Conservation (phyloP, 2,113 vertebrate species). For the Malurus alboscapulatus region DNA sequence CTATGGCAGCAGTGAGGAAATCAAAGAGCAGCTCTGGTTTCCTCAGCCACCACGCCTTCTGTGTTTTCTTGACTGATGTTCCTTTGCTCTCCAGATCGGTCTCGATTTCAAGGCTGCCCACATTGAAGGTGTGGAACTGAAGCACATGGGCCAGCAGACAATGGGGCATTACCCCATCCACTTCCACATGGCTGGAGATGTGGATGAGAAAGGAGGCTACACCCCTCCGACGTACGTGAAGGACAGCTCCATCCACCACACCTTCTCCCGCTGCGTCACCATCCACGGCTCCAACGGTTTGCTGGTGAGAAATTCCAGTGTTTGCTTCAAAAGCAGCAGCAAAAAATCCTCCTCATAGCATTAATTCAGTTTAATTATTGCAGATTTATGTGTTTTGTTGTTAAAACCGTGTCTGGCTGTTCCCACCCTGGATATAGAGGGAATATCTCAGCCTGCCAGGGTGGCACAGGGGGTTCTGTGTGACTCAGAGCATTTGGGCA, state of each 20-base stretch:
- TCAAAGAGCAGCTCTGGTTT: background rate
- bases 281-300: slow-evolving; percentile 92
- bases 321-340: background rate
- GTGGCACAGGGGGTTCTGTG: background rate
- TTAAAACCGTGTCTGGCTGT: background rate
- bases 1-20: background rate
- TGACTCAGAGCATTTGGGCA: background rate
- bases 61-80: background rate
- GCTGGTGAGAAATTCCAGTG: slow-evolving; percentile 80
- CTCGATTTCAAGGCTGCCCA: slow-evolving; percentile 85
- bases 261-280: slow-evolving; percentile 93
- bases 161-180: slow-evolving; percentile 96
- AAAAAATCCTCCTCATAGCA: background rate
- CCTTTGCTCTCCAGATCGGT: slow-evolving; percentile 78
- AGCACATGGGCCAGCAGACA: slow-evolving; percentile 94
- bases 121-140: slow-evolving; percentile 87
- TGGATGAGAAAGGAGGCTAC: slow-evolving; percentile 90
- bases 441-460: background rate
- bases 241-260: slow-evolving; percentile 89
- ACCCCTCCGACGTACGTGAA: slow-evolving; percentile 84
- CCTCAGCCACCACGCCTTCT: background rate
- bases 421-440: background rate
- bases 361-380: background rate
- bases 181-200: slow-evolving; percentile 93
- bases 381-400: background rate